Conservation (phyloP, 2,797 vertebrate genomes). For the Oryzias dopingdopingensis region DNA sequence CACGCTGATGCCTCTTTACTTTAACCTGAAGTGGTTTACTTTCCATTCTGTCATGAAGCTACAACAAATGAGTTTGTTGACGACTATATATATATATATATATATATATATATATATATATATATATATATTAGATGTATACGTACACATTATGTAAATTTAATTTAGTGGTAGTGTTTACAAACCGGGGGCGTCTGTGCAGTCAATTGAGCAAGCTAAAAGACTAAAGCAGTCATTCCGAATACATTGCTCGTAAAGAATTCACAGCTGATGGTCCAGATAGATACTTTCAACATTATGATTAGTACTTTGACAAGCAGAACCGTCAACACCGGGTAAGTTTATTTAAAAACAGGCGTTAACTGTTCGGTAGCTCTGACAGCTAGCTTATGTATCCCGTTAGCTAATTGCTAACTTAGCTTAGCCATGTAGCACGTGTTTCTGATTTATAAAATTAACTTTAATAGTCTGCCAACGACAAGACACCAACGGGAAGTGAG, state of each 20-base stretch:
- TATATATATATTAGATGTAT: no score
- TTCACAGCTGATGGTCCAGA: not conserved
- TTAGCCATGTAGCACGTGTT: constrained; percentile 77
- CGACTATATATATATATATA: no score
- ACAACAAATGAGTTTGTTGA: constrained; percentile 1
- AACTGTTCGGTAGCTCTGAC: constrained; percentile 43
- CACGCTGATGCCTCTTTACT: constrained; percentile 3
- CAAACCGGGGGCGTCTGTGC: constrained; percentile 33
- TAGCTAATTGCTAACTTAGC: constrained; percentile 61
- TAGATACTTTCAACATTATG: rapidly evolving
- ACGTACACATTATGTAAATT: no score
- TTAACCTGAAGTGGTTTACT: constrained; percentile 1
- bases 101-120: no score
- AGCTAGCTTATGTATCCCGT: constrained; percentile 54
- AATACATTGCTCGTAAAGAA: not conserved
- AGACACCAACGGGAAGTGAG: not conserved
- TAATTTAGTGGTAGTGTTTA: constrained; percentile 59
- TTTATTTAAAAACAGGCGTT: not conserved
- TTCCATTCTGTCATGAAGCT: not conserved
- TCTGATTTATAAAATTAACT: constrained; percentile 65
- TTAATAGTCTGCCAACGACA: constrained; percentile 11
- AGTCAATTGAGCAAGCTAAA: constrained; percentile 48
- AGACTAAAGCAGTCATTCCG: constrained; percentile 7
- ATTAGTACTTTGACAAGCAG: rapidly evolving
- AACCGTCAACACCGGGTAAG: rapidly evolving